These are phyloP conservation scores for Platyscapa corneri DNA, from an alignment of 1,140 invertebrate genomes.

Conservation along the genomic window DNA sequence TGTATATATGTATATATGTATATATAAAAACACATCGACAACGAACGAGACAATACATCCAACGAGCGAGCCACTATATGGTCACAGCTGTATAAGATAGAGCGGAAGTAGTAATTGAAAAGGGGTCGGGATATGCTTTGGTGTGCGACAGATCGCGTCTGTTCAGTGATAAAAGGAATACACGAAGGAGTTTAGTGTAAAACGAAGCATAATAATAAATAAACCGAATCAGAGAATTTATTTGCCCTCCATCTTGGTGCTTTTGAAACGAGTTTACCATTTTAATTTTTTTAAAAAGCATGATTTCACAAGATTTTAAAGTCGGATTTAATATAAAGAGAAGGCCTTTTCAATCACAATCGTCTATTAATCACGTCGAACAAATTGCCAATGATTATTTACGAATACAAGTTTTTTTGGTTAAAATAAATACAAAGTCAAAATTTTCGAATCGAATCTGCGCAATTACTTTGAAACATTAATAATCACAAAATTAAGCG, in stretches of 20 bases:
- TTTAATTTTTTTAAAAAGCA: background rate
- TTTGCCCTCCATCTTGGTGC: background rate
- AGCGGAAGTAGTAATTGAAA: slow-evolving; percentile 52
- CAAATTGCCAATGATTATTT: background rate
- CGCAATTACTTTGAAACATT: background rate
- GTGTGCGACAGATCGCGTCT: background rate
- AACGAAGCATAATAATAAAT: no score
- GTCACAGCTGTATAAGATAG: slow-evolving; percentile 68
- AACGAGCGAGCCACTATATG: slow-evolving; percentile 75
- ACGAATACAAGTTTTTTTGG: no score
- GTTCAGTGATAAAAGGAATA: slow-evolving; percentile 2
- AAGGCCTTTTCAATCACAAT: background rate
- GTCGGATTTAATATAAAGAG: background rate
- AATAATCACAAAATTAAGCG: background rate
- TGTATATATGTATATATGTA: background rate
- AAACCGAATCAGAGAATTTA: background rate
- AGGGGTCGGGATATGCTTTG: slow-evolving; percentile 13
- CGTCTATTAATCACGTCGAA: no score
- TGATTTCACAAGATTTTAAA: background rate
- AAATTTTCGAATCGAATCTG: background rate
- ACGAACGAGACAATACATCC: slow-evolving; percentile 75
- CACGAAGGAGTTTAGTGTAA: slow-evolving; percentile 45
- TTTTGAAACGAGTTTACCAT: background rate
- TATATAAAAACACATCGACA: slow-evolving; percentile 72
- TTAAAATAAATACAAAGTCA: background rate